Evolutionary conservation across 2,888 invertebrate species (phyloP).

Genomic region (Sepioteuthis lessoniana): DNA sequence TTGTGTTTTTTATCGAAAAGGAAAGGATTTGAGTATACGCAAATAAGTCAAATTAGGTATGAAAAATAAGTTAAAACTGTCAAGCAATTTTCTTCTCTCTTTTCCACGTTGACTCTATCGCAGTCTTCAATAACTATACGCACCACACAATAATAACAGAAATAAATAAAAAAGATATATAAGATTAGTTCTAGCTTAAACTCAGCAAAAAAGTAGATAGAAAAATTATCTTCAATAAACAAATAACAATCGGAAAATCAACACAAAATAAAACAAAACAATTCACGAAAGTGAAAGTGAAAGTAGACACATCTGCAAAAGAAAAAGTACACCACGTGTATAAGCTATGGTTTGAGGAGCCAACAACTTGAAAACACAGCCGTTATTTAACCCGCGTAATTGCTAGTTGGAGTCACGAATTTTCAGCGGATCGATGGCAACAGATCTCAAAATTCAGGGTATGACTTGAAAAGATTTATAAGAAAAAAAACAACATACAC

Average conservation of each 20-base stretch:
- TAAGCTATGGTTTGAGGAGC: not conserved
- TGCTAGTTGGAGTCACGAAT: not conserved
- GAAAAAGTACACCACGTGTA: not conserved
- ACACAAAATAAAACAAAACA: not conserved
- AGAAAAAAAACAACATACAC: no score
- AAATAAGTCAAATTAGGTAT: not conserved
- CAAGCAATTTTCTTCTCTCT: not conserved
- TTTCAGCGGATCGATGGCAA: slow-evolving; percentile 23
- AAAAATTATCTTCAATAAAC: not conserved
- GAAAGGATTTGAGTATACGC: not conserved
- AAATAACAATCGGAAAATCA: not conserved
- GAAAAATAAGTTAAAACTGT: not conserved
- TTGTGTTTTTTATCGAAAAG: no score
- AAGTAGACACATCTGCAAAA: not conserved
- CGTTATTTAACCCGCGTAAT: not conserved
- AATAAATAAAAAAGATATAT: not conserved
- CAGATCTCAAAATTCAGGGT: slow-evolving; percentile 3
- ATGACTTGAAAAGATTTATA: not conserved
- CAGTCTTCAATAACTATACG: not conserved
- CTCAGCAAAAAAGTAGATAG: not conserved
- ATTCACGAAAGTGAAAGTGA: not conserved
- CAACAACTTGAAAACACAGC: slow-evolving; percentile 33
- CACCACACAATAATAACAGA: not conserved
- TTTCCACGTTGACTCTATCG: not conserved
- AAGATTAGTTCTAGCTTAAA: not conserved